phyloP scores from a whole-genome alignment of 2,888 invertebrate genomes.

The Drosophila quasianomalipes region DNA sequence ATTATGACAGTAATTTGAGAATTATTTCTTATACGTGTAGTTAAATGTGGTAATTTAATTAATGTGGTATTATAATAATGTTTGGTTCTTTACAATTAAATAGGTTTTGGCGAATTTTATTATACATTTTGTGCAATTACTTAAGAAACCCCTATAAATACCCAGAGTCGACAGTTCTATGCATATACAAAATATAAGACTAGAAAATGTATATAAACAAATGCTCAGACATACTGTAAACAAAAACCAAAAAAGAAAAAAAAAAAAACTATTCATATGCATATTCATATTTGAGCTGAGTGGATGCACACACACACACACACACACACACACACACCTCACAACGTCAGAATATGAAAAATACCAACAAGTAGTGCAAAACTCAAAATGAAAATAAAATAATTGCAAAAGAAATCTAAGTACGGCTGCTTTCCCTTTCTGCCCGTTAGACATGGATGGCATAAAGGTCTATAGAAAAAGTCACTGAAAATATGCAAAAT shows the following conservation, averaged over 20 bases:
- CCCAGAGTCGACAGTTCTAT: neutral
- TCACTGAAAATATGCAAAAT: constrained; percentile 66
- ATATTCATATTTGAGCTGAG: constrained; percentile 42
- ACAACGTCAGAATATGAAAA: constrained; percentile 5
- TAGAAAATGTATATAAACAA: constrained; percentile 22
- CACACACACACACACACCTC: constrained; percentile 2
- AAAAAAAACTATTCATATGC: constrained; percentile 36
- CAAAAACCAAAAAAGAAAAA: constrained; percentile 10
- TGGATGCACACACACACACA: constrained; percentile 26
- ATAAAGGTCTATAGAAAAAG: constrained; percentile 34
- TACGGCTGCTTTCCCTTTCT: constrained; percentile 57
- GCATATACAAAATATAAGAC: constrained; percentile 8
- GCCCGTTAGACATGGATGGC: constrained; percentile 27
- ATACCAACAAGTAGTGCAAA: constrained; percentile 24
- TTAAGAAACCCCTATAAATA: neutral
- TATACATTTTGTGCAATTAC: neutral
- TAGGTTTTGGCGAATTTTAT: neutral
- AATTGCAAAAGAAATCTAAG: constrained; percentile 42
- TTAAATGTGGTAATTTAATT: neutral
- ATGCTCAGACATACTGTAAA: constrained; percentile 19
- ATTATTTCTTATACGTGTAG: neutral
- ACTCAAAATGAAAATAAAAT: constrained; percentile 60
- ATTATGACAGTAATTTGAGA: neutral
- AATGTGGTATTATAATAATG: neutral
- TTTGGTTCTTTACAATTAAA: neutral